Percentiles rank a stretch among this genome's conserved stretches.
Conservation (phyloP, 1,140 invertebrate genomes). For the Drepana arcuata region DNA sequence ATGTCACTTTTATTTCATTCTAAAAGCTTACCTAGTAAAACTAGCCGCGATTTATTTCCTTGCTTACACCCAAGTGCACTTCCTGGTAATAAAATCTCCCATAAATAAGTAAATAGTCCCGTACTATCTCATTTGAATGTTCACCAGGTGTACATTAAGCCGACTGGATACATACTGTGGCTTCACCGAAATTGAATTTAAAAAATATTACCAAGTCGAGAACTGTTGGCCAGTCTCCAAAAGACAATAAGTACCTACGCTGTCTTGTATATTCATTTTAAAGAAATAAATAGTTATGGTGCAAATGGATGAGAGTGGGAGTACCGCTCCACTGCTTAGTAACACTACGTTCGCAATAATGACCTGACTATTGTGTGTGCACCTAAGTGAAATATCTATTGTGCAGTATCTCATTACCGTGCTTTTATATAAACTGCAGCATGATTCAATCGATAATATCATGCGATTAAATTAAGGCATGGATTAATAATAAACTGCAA, state of each 20-base stretch:
- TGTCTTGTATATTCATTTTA: constrained; percentile 61
- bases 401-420: too few relatives aligned
- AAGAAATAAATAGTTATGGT: constrained; percentile 51
- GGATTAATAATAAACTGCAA: too few relatives aligned
- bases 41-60: too few relatives aligned
- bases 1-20: too few relatives aligned
- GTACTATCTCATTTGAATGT: constrained; percentile 57
- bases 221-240: constrained; percentile 61
- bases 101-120: constrained; percentile 36
- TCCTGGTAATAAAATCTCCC: constrained; percentile 18
- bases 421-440: too few relatives aligned
- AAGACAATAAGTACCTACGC: constrained; percentile 52
- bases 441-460: too few relatives aligned
- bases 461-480: too few relatives aligned
- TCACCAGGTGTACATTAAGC: constrained; percentile 66
- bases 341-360: constrained; percentile 12
- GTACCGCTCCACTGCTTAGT: constrained; percentile 20
- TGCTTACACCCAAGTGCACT: too few relatives aligned
- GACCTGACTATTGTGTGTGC: too few relatives aligned
- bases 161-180: constrained; percentile 52
- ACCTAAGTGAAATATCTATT: too few relatives aligned
- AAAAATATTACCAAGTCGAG: constrained; percentile 65
- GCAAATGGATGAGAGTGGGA: constrained; percentile 22
- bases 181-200: constrained; percentile 67
- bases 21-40: too few relatives aligned